Percentiles rank a stretch among this genome's conserved stretches.
These are phyloP conservation scores for Hemicordylus capensis DNA, from an alignment of 2,113 vertebrate species.

Conservation along the genomic window DNA sequence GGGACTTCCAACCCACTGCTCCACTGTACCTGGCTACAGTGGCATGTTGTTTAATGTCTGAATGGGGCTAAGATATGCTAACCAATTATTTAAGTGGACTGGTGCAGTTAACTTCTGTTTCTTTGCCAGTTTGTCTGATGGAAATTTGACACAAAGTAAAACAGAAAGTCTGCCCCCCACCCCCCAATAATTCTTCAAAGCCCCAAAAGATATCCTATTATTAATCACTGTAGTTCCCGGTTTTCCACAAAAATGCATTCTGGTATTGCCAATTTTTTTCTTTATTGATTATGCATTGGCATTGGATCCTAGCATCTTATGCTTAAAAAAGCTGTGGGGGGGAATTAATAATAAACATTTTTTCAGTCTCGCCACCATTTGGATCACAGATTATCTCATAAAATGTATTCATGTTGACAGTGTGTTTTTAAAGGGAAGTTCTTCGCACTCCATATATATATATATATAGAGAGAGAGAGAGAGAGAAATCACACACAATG, in stretches of 20 bases:
- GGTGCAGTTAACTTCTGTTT: slow-evolving; percentile 53
- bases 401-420: slow-evolving; percentile 52
- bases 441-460: slow-evolving; percentile 22
- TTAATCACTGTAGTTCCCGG: slow-evolving; percentile 38
- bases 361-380: slow-evolving; percentile 40
- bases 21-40: too few species aligned
- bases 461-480: too few species aligned
- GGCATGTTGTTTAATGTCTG: too few species aligned
- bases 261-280: slow-evolving; percentile 57
- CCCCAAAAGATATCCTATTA: slow-evolving; percentile 39
- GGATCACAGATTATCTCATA: slow-evolving; percentile 60
- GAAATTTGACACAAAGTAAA: slow-evolving; percentile 59
- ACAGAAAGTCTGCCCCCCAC: slow-evolving; percentile 48
- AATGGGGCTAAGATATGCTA: slow-evolving; percentile 7
- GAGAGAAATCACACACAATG: slow-evolving; percentile 46
- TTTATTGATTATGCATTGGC: slow-evolving; percentile 58
- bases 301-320: slow-evolving; percentile 38
- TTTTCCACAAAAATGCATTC: slow-evolving; percentile 42
- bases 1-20: too few species aligned
- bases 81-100: slow-evolving; percentile 49
- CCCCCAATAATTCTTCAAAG: slow-evolving; percentile 39
- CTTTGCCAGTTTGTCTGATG: slow-evolving; percentile 59
- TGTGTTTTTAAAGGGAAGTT: slow-evolving; percentile 33
- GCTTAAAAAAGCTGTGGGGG: slow-evolving; percentile 11
- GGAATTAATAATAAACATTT: slow-evolving; percentile 12